Evolutionary conservation across 2,113 vertebrate species (phyloP), one percentile per base, ranked within the genome.

Genomic region (Tychaedon coryphoeus): DNA sequence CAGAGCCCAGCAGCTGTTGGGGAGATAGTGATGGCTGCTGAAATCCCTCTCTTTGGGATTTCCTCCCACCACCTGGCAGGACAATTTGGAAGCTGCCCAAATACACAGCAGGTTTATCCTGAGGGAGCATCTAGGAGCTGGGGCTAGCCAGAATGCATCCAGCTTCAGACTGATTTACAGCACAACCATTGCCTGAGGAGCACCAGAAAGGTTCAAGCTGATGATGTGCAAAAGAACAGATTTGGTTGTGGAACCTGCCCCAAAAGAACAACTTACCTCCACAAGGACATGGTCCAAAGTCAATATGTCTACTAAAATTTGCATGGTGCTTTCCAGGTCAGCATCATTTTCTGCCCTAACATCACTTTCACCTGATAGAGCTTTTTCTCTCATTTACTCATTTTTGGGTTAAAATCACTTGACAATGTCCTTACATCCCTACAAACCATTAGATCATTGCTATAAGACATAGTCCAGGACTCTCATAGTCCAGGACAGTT

Each of bases 81-180:
- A 54, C 64, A 70, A 6, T 71, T 77, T 91, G 60, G 56, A 88
- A 51, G 29, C 67, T 86, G 58, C 51, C 60, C 75, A 88, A 66
- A 73, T 40, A 43, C 7, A 2, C 7, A 51, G 31, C 40, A 88
- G 22, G 57, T 85, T 54, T 72, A n/a, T 62, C 47, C 2, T 0
- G 15, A 69, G 51, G 58, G 54, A 47, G 9, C 38, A 47, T 50
- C 38, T 54, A 8, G 34, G 33, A 66, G 29, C 47, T 80, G 58
- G 20, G 50, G 20, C 77, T 38, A 19, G 33, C 28, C 67, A 70
- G 62, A 80, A 19, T 23, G 19, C n/a, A 34, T 60, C 45, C 71
- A 47, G 15, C 42, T 88, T 61, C 13, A 26, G 62, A 20, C 40
- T 66, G 71, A 43, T 82, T 62, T 61, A 43, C 64, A 88, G 1